These are phyloP conservation scores for Pyrrhosoma nymphula DNA, from an alignment of 2,888 invertebrate species.

Conservation along the genomic window DNA sequence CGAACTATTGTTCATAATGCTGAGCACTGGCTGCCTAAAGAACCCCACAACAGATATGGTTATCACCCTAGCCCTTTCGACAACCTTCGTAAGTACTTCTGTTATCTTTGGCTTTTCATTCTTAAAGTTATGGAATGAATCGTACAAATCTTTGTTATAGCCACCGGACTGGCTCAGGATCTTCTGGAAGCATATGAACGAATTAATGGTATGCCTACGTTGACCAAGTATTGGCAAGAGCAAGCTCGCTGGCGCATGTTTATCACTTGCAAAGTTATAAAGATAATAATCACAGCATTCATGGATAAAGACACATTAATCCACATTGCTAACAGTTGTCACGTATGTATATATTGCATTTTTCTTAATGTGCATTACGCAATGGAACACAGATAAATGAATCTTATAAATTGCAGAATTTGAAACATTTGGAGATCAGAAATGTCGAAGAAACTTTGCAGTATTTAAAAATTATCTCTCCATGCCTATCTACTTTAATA, in stretches of 20 bases:
- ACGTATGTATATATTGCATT: constrained; percentile 68
- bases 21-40: constrained; percentile 70
- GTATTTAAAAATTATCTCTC: constrained; percentile 71
- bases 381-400: background rate
- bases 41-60: constrained; percentile 68
- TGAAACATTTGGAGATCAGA: constrained; percentile 71
- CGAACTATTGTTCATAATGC: constrained; percentile 71
- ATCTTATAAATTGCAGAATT: constrained; percentile 70
- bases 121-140: background rate
- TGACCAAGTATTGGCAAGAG: constrained; percentile 70
- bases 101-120: background rate
- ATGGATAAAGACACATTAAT: constrained; percentile 71
- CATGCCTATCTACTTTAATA: constrained; percentile 70
- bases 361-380: background rate
- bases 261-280: constrained; percentile 70
- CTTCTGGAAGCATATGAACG: constrained; percentile 71
- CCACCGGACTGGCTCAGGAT: constrained; percentile 71
- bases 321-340: constrained; percentile 71
- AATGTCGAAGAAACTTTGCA: constrained; percentile 71
- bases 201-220: constrained; percentile 68
- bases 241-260: constrained; percentile 72
- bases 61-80: constrained; percentile 70
- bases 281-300: constrained; percentile 71
- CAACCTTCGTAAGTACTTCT: constrained; percentile 70
- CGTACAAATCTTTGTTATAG: constrained; percentile 67